Base-by-base conservation (phyloP, 2,888 invertebrate species). In the Rhagophthalmus giganteus region DNA sequence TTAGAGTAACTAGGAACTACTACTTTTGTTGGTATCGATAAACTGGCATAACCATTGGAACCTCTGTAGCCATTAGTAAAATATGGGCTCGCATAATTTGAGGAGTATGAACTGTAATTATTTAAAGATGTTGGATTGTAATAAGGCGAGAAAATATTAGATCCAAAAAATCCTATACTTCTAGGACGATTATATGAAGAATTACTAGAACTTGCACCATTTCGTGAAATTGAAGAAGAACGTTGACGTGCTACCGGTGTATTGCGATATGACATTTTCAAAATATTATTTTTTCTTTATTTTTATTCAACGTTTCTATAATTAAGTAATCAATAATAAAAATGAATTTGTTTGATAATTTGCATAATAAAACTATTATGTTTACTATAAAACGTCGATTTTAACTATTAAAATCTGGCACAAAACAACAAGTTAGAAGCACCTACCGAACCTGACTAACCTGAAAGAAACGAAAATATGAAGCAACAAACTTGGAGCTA, bases 11-110 rank as follows among this genome's bases (percentile, higher is more conserved):
- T 79, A 27, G 82, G 80, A 16, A 79, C 77, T 10, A 41, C 14
- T 33, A 74, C 82, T 12, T 79, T 77, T 41, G 34, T 15, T 46
- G 85, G 84, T 57, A 86, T 74, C 47, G 84, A 84, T 14, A 86
- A 76, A 34, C 85, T 84, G 6, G 86, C 86, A 64, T 87, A 87
- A 3, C 85, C 86, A 2, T 83, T 82, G 53, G 81, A 73, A 0
- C 83, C 83, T 15, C 73, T 55, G 50, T 77, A 78, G 1, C 75
- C 72, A 60, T 76, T 78, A 30, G 72, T 72, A 61, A 76, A 78
- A 58, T 76, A 79, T 2, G 74, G 74, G 51, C 73, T 74, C 40
- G 68, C 71, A 51, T 79, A 72, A 59, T 72, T 78, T 2, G 61
- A 58, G 1, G 58, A 31, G 41, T 61, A 61, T 10, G 32, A 27